Base-by-base conservation (phyloP, 2,888 invertebrate genomes). In the Leptopterna dolabrata region DNA sequence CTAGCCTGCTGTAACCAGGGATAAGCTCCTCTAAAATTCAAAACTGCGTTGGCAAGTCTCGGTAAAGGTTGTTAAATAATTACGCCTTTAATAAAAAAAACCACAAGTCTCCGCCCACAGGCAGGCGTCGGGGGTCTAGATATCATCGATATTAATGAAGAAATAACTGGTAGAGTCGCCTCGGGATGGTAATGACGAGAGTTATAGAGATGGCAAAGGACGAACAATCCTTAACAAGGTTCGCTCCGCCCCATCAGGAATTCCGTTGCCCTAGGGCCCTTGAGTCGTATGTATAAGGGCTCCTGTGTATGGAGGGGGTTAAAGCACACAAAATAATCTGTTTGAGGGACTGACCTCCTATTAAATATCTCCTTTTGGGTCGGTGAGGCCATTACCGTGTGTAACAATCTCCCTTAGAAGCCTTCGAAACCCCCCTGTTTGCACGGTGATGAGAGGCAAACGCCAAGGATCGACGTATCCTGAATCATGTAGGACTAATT, bases 401-500 rank as follows among this genome's bases (percentile, higher is more conserved):
- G 45, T 83, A 83, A 83, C 83, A 83, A 70, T 70, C 70, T 71
- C 55, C 70, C 83, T 83, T 63, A 83, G 76, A 71, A 30, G 81
- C 30, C 29, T 29, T 85, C 76, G n/a, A 41, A 43, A 19, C 76
- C 30, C 55, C 19, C 27, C 63, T 87, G 78, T 87, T 78, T 87
- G 86, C 55, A 80, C 80, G 27, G 29, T 47, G 43, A 80, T n/a
- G 70, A 80, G 86, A 55, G 41, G 41, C 24, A 47, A 55, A 71
- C 47, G 36, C 36, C 76, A 63, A 63, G 78, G 86, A 86, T 86
- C 55, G 86, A 86, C 76, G 80, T 80, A 87, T 80, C 86, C 45
- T 87, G 87, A 87, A 87, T 87, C 87, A 87, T 87, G 87, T 87
- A 87, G 82, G 87, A 87, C 87, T 87, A 87, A 87, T 87, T 87